Percentiles rank a stretch among this genome's conserved stretches.
These are phyloP conservation scores for Pollimyrus isidori DNA, from an alignment of 2,113 vertebrate species.

Conservation along the genomic window DNA sequence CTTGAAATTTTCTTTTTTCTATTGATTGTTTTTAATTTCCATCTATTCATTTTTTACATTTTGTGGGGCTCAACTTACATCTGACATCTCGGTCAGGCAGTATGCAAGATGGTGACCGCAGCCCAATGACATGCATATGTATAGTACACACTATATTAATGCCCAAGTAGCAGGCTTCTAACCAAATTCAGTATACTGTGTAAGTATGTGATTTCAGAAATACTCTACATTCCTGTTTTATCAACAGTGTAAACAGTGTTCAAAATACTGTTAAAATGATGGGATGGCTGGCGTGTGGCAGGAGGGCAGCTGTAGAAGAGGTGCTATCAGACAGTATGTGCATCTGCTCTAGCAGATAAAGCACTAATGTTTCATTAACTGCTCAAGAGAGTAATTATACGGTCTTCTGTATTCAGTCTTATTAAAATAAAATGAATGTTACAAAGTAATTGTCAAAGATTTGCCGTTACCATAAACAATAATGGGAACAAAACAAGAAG, in stretches of 20 bases:
- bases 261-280: not conserved
- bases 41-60: not conserved
- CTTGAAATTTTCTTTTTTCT: not conserved
- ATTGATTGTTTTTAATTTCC: too few relatives aligned
- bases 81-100: not conserved
- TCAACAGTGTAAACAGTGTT: not conserved
- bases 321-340: not conserved
- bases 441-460: not conserved
- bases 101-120: not conserved
- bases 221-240: not conserved
- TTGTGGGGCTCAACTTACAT: not conserved
- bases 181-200: not conserved
- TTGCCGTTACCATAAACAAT: not conserved
- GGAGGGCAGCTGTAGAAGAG: not conserved
- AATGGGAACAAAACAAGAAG: not conserved
- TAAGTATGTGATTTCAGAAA: not conserved
- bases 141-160: too few relatives aligned
- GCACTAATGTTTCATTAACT: not conserved
- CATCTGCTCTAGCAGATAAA: not conserved
- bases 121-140: not conserved
- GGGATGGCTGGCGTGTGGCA: not conserved
- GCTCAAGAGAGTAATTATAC: not conserved
- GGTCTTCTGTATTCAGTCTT: not conserved
- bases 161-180: too few relatives aligned
- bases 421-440: not conserved